Base-by-base conservation (phyloP, 2,113 vertebrate genomes). In the Clarias magur region DNA sequence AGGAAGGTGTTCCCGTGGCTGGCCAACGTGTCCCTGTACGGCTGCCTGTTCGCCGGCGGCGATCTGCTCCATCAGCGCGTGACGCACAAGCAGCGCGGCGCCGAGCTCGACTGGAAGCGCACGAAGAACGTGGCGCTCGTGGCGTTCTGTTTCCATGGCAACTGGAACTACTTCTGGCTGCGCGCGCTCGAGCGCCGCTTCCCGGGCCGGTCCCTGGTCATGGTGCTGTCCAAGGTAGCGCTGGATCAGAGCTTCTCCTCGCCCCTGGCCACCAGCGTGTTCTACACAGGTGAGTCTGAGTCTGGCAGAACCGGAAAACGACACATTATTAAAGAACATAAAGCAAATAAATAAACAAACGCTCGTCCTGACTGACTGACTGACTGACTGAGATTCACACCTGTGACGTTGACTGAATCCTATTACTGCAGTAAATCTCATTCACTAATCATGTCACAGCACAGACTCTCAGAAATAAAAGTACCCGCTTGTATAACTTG, bases 151-250 rank as follows among this genome's bases (percentile, higher is more conserved):
- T 98, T 97, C 91, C 97, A 98, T 13, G 97, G 95, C 48, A 96
- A 97, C 94, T 97, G 97, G 83, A 97, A 95, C 89, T 97, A 97
- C 92, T 93, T 95, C 81, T 99, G 97, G 97, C 91, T 97, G 38
- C 92, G 95, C 38, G 93, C 92, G 1, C 93, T 97, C 92, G 97
- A 98, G 93, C 93, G 93, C 53, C 94, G 95, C 3, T 95, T 97
- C 85, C 97, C 97, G 0, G 97, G 97, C 4, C 96, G 95, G 84
- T 94, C 96, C 3, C 93, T 94, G 0, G 62, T 93, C 62, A 94
- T 93, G 86, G 87, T 98, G 11, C 91, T 96, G 88, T 91, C 93
- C 82, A 97, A 99, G 93, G 94, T 98, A 65, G 90, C 96, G 27
- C 94, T 96, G 91, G 97, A 98, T 90, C 97, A 97, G 92, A 94